Evolutionary conservation across 2,888 invertebrate genomes (phyloP).

Genomic region (Dolichopus griseipennis): DNA sequence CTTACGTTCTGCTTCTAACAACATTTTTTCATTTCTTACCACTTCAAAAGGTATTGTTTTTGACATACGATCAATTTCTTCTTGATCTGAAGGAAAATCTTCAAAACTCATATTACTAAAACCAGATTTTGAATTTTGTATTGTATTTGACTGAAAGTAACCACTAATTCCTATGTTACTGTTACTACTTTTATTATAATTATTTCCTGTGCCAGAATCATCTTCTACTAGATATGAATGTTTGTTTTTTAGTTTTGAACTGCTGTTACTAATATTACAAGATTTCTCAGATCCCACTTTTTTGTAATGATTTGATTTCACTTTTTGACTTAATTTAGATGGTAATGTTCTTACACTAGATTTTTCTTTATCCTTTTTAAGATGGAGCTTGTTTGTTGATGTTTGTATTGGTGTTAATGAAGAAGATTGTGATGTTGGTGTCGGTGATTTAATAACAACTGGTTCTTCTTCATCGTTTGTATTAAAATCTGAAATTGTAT

Average conservation of each 20-base stretch:
- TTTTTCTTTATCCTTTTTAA: conserved; percentile 40
- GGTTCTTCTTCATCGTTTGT: conserved; percentile 42
- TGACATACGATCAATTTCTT: conserved; percentile 42
- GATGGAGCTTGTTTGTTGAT: conserved; percentile 15
- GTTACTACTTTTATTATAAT: conserved; percentile 20
- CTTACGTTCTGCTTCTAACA: conserved; percentile 46
- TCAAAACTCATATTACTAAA: conserved; percentile 70
- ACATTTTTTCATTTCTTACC: conserved; percentile 46
- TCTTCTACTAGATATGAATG: conserved; percentile 13
- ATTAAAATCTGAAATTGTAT: conserved; percentile 38
- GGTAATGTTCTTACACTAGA: conserved; percentile 39
- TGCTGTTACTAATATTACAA: conserved; percentile 27
- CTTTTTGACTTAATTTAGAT: conserved; percentile 41
- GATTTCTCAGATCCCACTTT: conserved; percentile 31
- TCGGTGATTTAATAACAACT: conserved; percentile 33
- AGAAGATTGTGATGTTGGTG: conserved; percentile 9
- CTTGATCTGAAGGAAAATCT: conserved; percentile 61
- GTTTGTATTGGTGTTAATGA: conserved; percentile 14
- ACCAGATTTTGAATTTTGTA: conserved; percentile 47
- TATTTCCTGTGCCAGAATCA: conserved; percentile 15
- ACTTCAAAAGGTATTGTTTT: conserved; percentile 57
- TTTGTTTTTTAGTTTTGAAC: conserved; percentile 33
- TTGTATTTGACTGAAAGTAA: conserved; percentile 40
- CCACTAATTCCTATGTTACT: conserved; percentile 20
- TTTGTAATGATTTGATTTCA: conserved; percentile 37